These are phyloP conservation scores for Rhynchotus rufescens DNA, from an alignment of 2,797 vertebrate genomes.

Conservation along the genomic window DNA sequence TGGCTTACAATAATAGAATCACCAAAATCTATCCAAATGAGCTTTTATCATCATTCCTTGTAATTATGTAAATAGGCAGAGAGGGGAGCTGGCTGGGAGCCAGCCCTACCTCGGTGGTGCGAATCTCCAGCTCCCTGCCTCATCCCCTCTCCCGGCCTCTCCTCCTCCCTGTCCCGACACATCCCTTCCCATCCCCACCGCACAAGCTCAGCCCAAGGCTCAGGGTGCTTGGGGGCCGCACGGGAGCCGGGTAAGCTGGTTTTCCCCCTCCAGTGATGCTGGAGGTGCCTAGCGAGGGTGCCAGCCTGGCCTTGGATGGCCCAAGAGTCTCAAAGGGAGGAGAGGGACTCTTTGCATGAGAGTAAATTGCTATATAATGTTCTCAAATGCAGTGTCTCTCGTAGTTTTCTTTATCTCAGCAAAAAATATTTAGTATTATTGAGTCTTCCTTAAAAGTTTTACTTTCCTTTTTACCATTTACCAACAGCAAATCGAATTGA, in stretches of 20 bases:
- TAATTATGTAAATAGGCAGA: neutral
- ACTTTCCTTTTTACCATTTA: conserved; percentile 41
- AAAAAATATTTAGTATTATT: conserved; percentile 16
- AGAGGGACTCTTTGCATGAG: neutral
- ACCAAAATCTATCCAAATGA: neutral
- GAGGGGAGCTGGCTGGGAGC: neutral
- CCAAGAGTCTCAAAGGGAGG: neutral
- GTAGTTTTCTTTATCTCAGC: neutral
- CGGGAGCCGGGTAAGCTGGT: neutral
- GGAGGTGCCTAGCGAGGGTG: neutral
- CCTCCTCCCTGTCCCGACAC: neutral
- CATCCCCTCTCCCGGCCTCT: neutral
- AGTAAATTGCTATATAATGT: neutral
- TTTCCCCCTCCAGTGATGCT: neutral
- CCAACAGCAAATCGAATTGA: conserved; percentile 43
- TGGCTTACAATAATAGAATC: neutral
- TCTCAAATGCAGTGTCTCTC: neutral
- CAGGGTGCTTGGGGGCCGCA: neutral
- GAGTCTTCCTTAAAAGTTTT: conserved; percentile 31
- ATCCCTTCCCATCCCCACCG: neutral
- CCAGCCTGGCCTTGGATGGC: neutral
- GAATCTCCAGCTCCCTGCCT: neutral
- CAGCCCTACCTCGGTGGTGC: neutral
- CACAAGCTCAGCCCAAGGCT: neutral
- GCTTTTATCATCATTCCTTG: neutral